Percentiles rank a stretch among this genome's conserved stretches.
These are phyloP conservation scores for Poeciliopsis paucimaculata DNA, from an alignment of 2,797 vertebrate species.

Conservation along the genomic window DNA sequence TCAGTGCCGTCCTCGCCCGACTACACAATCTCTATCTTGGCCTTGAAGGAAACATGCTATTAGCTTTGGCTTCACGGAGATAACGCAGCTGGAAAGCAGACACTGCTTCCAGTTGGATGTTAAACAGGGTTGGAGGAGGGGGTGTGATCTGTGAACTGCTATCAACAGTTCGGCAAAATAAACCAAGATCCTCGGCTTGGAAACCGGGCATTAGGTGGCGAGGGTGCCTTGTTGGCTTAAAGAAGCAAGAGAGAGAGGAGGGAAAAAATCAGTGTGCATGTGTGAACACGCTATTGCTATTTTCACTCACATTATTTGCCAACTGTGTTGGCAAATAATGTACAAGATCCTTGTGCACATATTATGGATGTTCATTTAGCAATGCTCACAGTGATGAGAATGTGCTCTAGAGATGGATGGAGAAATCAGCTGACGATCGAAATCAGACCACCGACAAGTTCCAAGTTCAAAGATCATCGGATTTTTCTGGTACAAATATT, in stretches of 20 bases:
- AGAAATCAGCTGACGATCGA: neutral
- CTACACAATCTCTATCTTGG: constrained; percentile 23
- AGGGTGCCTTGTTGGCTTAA: constrained; percentile 12
- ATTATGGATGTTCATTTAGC: neutral
- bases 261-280: neutral
- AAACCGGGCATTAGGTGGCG: constrained; percentile 8
- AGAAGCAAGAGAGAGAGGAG: constrained; percentile 1
- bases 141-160: constrained; percentile 20
- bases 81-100: constrained; percentile 32
- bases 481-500: too few relatives aligned
- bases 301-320: neutral
- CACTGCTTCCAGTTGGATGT: constrained; percentile 6
- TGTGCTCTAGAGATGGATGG: neutral
- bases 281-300: neutral
- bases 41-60: constrained; percentile 23
- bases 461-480: neutral
- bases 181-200: constrained; percentile 3
- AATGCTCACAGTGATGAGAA: neutral
- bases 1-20: constrained; percentile 24
- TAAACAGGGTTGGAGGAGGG: neutral
- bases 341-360: neutral
- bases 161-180: constrained; percentile 7
- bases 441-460: neutral
- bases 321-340: constrained; percentile 6
- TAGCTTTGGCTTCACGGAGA: constrained; percentile 31